These are phyloP conservation scores for Trissonchulus latispiculum DNA, from an alignment of 2,888 invertebrate genomes.

Conservation along the genomic window DNA sequence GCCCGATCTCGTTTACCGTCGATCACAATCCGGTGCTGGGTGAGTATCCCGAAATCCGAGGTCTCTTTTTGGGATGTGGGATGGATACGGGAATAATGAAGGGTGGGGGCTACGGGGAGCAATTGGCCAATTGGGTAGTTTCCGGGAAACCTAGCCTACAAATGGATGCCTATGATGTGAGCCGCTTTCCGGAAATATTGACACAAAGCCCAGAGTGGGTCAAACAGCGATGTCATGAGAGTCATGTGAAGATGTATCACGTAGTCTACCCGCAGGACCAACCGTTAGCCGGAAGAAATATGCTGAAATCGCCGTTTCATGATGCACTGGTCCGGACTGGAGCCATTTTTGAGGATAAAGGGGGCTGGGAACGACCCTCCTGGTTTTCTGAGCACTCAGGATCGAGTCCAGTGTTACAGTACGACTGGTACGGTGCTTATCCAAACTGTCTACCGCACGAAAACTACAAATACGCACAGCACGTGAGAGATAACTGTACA, in stretches of 20 bases:
- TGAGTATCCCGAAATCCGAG: conserved; percentile 50
- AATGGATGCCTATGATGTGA: conserved; percentile 74
- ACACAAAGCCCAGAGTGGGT: conserved; percentile 63
- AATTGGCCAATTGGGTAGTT: conserved; percentile 72
- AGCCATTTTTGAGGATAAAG: conserved; percentile 75
- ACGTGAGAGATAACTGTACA: conserved; percentile 63
- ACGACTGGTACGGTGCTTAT: conserved; percentile 77
- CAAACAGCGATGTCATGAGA: conserved; percentile 71
- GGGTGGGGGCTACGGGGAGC: conserved; percentile 72
- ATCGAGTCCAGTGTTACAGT: conserved; percentile 45
- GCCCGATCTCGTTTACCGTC: conserved; percentile 70
- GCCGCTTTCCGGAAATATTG: conserved; percentile 63
- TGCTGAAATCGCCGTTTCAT: conserved; percentile 59
- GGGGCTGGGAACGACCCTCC: conserved; percentile 78
- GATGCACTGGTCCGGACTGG: conserved; percentile 61
- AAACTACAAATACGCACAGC: conserved; percentile 59
- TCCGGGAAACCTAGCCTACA: conserved; percentile 69
- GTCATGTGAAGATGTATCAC: conserved; percentile 74
- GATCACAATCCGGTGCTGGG: conserved; percentile 81
- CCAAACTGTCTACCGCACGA: conserved; percentile 57
- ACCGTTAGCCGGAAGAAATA: conserved; percentile 65
- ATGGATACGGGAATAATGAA: conserved; percentile 87
- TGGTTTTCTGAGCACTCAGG: conserved; percentile 42
- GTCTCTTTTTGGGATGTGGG: conserved; percentile 72
- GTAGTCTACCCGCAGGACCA: conserved; percentile 74